Base-by-base conservation (phyloP, 1,140 invertebrate species). In the Adelges cooleyi region DNA sequence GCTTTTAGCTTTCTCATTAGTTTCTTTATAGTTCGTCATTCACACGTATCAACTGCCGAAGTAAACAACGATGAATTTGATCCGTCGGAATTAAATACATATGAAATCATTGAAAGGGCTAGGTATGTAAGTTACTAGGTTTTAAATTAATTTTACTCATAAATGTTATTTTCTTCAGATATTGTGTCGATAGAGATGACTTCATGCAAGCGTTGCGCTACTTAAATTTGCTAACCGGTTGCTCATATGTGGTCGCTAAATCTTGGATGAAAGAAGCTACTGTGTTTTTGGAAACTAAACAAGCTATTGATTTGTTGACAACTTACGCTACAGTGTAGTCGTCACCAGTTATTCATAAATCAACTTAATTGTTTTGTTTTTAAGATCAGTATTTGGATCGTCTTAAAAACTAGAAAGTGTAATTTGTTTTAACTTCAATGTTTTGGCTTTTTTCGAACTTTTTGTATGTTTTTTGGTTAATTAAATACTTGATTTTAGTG, bases 251-350 rank as follows among this genome's bases (percentile, higher is more conserved):
- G n/a, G 82, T 94, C 4, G 89, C 93, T 2, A 75, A 74, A 44
- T 85, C 90, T 69, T 98, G 94, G 94, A 83, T 93, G 69, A 82
- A 85, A 66, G 92, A 95, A 71, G 82, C 88, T 0, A 81, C 85
- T 56, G 78, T 88, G 17, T 81, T 91, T 68, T 77, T 98, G 66
- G 95, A 97, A 77, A 86, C 90, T n/a, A 81, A 87, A 72, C 92
- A 95, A 75, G 90, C 91, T 22, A 87, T 92, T 17, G 82, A 90
- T 70, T 84, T 88, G 2, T 77, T 98, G 17, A 81, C 93, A 77
- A 86, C 89, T 5, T 87, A 94, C 74, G 89, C 91, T 5, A 82
- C 85, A 46, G 13, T 13, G 8, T 18, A n/a, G 29, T 27, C 54
- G 5, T 18, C 17, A 42, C 17, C 54, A 17, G 17, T n/a, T 59